Evolutionary conservation across 2,888 invertebrate species (phyloP).

Genomic region (Tromatobia lineatoria): DNA sequence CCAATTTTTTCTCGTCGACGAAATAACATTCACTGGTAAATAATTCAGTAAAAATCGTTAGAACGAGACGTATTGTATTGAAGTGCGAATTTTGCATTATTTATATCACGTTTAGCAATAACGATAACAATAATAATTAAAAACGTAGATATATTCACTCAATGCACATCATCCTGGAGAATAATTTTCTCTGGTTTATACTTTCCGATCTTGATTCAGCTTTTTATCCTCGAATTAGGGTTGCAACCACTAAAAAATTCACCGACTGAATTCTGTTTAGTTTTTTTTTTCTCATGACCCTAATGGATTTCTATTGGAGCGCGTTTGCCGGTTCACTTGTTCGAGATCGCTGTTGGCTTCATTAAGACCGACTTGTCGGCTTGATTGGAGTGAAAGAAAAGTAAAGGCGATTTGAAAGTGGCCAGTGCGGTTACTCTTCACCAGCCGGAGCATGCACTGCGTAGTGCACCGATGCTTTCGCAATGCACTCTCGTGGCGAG

Average conservation of each 20-base stretch:
- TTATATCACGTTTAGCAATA: no score
- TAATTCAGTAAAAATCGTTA: no score
- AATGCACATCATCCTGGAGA: neutral
- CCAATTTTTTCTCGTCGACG: no score
- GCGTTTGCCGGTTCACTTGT: slow-evolving; percentile 28
- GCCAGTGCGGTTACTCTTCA: slow-evolving; percentile 35
- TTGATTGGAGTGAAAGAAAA: slow-evolving; percentile 62
- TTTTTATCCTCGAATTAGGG: neutral
- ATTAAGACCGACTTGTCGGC: slow-evolving; percentile 66
- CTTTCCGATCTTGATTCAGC: neutral
- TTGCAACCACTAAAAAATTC: neutral
- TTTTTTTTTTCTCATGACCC: slow-evolving; percentile 35
- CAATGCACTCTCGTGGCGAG: slow-evolving; percentile 60
- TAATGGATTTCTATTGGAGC: slow-evolving; percentile 45
- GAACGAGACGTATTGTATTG: no score
- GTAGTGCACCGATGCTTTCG: slow-evolving; percentile 35
- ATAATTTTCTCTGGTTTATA: neutral
- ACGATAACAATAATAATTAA: no score
- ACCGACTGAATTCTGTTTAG: neutral
- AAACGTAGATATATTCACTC: neutral
- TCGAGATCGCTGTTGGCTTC: slow-evolving; percentile 61
- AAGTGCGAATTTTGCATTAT: no score
- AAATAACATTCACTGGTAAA: no score
- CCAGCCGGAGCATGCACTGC: slow-evolving; percentile 21
- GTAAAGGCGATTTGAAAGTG: slow-evolving; percentile 34